Base-by-base conservation (phyloP, 2,113 vertebrate species). In the Elephantulus edwardii region DNA sequence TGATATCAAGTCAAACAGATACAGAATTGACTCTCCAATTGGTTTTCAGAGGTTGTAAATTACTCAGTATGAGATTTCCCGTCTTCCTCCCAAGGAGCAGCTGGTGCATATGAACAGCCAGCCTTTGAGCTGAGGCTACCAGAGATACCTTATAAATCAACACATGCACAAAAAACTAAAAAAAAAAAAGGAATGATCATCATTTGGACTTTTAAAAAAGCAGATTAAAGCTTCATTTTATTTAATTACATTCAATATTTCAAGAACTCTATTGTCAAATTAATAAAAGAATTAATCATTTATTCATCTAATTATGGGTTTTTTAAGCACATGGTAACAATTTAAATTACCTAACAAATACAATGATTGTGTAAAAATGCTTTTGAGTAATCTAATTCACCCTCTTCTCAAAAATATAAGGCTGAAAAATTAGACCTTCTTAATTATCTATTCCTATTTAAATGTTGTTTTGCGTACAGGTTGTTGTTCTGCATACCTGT, bases 331-430 rank as follows among this genome's bases (percentile, higher is more conserved):
- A 50, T 64, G 44, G 42, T 75, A 44, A 64, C 42, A 64, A 38
- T 8, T 70, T 75, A 48, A 70, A 19, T 35, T 42, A 40, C 6
- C 40, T 26, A 30, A 30, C 4, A 66, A 88, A 54, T 1, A 3
- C 17, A 68, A 5, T 28, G 20, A 42, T 66, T 28, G 30, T 44
- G 19, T 52, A 5, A 83, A 72, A 14, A 1, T 13, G 78, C 56
- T 79, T 94, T 24, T 77, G 8, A 60, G 48, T 62, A 66, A 26
- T 48, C 4, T 4, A 58, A 1, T 42, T 44, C 3, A n/a, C 48
- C 14, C 16, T 2, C 5, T 6, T 12, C 0, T 8, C 1, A 1
- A 66, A 8, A 13, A n/a, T 3, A 38, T 9, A n/a, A 20, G 9
- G 8, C 2, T 46, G 26, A 76, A 83, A 82, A 90, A 19, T 83